Conservation (phyloP, 2,888 invertebrate species). For the Tholera decimalis region DNA sequence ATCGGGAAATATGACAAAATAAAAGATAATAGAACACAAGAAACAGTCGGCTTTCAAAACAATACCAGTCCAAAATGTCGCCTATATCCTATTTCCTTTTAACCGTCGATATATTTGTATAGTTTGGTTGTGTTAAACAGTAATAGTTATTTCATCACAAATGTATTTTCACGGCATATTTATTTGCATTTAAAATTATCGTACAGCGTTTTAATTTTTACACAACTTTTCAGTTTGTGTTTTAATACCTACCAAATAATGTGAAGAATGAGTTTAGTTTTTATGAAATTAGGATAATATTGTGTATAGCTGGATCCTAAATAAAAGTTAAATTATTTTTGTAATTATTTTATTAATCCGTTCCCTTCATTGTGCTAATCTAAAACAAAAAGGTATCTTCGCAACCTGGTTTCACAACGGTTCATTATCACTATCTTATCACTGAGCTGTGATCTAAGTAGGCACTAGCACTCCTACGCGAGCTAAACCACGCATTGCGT, state of each 20-base stretch:
- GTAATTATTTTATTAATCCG: slow-evolving; percentile 52
- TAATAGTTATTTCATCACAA: slow-evolving; percentile 29
- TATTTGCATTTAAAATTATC: slow-evolving; percentile 35
- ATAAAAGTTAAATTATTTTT: slow-evolving; percentile 66
- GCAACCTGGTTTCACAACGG: slow-evolving; percentile 74
- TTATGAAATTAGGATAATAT: slow-evolving; percentile 48
- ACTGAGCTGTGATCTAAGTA: slow-evolving; percentile 72
- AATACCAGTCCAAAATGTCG: no score
- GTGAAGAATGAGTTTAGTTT: slow-evolving; percentile 42
- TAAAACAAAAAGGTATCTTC: slow-evolving; percentile 47
- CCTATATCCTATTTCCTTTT: no score
- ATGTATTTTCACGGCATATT: slow-evolving; percentile 28
- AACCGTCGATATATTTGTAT: slow-evolving; percentile 36
- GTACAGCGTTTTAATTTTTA: slow-evolving; percentile 17
- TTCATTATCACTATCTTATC: slow-evolving; percentile 85
- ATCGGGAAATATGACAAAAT: no score
- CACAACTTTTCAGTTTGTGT: slow-evolving; percentile 12
- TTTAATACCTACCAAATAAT: slow-evolving; percentile 60
- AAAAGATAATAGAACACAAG: no score
- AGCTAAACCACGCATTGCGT: slow-evolving; percentile 69
- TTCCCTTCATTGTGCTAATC: slow-evolving; percentile 41
- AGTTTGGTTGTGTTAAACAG: slow-evolving; percentile 43
- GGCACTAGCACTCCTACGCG: slow-evolving; percentile 70
- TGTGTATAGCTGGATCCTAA: slow-evolving; percentile 62
- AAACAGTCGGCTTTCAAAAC: no score